A percentile compares a stretch with the other conserved stretches of the same genome.
These are phyloP conservation scores for Phrynocephalus guinanensis DNA, from an alignment of 2,797 vertebrate species.

Conservation along the genomic window DNA sequence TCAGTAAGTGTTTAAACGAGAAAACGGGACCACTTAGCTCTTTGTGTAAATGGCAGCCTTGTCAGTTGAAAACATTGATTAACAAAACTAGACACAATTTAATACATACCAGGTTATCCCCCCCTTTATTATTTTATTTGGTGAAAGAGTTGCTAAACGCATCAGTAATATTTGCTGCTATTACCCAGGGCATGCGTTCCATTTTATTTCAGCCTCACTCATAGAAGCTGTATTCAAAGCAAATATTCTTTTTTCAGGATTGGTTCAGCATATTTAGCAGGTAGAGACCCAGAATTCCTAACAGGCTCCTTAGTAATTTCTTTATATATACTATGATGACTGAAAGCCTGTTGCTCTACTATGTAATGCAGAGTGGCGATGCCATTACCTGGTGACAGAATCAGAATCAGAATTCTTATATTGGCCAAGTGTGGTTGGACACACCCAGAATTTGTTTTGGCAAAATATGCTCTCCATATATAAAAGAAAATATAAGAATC, in stretches of 20 bases:
- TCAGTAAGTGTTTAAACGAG: conserved; percentile 55
- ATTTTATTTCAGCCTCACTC: conserved; percentile 43
- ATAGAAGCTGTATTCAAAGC: conserved; percentile 54
- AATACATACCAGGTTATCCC: conserved; percentile 10
- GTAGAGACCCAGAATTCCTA: conserved; percentile 41
- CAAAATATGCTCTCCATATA: too few relatives aligned
- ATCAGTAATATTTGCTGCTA: conserved; percentile 39
- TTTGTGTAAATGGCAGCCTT: conserved; percentile 34
- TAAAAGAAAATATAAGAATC: too few relatives aligned
- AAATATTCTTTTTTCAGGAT: conserved; percentile 36
- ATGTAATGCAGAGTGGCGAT: too few relatives aligned
- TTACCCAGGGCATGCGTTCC: conserved; percentile 36
- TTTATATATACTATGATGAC: not conserved
- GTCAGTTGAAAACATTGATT: not conserved
- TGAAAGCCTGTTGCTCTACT: too few relatives aligned
- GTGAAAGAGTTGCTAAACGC: conserved; percentile 36
- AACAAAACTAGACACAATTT: conserved; percentile 38
- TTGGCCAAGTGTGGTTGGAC: too few relatives aligned
- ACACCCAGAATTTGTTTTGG: too few relatives aligned
- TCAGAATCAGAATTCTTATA: too few relatives aligned
- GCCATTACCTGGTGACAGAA: too few relatives aligned
- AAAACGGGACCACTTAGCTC: conserved; percentile 25
- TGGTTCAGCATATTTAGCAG: conserved; percentile 38
- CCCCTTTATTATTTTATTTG: too few relatives aligned
- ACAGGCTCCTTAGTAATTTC: not conserved